Evolutionary conservation across 2,113 vertebrate genomes (phyloP), one percentile per base, ranked within the genome.

Genomic region (Atrichornis clamosus): DNA sequence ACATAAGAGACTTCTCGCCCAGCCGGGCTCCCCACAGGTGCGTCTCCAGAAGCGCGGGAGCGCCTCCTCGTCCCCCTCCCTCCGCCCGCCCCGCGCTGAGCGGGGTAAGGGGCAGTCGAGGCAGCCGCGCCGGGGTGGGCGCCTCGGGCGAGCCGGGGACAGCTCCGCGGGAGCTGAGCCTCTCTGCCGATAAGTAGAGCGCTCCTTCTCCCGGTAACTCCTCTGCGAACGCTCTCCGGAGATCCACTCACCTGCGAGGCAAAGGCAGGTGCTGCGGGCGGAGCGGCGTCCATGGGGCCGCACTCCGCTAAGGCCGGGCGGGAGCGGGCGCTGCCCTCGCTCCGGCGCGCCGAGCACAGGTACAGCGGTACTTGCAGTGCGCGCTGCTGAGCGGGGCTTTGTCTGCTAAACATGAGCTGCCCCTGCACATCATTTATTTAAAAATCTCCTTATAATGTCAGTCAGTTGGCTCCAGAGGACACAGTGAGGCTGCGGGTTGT

Each of bases 21-120:
- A 8, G 92, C 21, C 64, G 37, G 69, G 30, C 84, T 95, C 84
- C 94, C 60, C 84, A 81, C 96, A 91, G 93, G 87, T 93, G 81
- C 74, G 77, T 44, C 56, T 78, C 83, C 92, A 49, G 84, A 80
- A 90, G 84, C 69, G 68, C 87, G 49, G 84, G 59, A 75, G 89
- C 90, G 37, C 60, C 81, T 55, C 85, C 65, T n/a, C 62, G 18
- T 14, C 52, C 46, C 33, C 19, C 39, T 41, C 39, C 37, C 26
- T 37, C 59, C 30, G 39, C 19, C 62, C 60, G 69, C 32, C 33
- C 63, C 47, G n/a, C 42, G 21, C 79, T 33, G 11, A 60, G 65
- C 58, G 16, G 50, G 24, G 5, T 22, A 11, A 27, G 33, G 56
- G 44, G 9, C 17, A 18, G 58, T 67, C 50, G 33, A 49, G 44